Conservation (phyloP, 2,113 vertebrate genomes). For the Corythaixoides concolor region DNA sequence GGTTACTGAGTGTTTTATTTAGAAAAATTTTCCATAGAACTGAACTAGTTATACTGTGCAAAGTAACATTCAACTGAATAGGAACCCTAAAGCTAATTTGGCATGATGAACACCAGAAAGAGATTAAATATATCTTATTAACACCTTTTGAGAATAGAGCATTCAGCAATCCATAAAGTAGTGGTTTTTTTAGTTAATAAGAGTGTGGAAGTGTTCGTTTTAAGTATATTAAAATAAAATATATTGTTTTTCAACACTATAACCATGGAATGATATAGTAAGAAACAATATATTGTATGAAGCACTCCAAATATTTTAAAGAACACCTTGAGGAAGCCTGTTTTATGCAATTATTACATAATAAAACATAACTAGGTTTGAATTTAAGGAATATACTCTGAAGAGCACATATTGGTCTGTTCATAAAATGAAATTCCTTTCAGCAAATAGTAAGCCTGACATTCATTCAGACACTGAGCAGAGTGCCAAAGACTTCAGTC, state of each 20-base stretch:
- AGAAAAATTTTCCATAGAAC: neutral
- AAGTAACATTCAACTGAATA: neutral
- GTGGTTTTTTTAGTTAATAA: neutral
- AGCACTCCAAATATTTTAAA: neutral
- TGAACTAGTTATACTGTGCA: neutral
- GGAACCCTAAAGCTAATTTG: neutral
- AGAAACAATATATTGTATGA: neutral
- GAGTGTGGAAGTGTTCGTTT: neutral
- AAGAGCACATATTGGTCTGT: neutral
- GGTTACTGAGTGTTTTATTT: neutral
- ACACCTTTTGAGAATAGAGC: neutral
- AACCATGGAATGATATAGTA: neutral
- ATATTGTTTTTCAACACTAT: neutral
- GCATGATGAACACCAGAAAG: neutral
- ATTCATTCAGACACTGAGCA: neutral
- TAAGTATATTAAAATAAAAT: neutral
- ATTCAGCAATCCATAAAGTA: neutral
- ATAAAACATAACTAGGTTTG: neutral
- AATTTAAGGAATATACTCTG: neutral
- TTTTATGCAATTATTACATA: neutral
- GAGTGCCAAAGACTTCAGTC: neutral
- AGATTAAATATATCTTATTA: neutral
- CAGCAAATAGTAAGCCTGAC: neutral
- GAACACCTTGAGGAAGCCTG: neutral
- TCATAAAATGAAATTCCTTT: neutral